A percentile compares a stretch with the other conserved stretches of the same genome.
phyloP scores from a whole-genome alignment of 2,797 vertebrate species.

The Enteromius treurensis region DNA sequence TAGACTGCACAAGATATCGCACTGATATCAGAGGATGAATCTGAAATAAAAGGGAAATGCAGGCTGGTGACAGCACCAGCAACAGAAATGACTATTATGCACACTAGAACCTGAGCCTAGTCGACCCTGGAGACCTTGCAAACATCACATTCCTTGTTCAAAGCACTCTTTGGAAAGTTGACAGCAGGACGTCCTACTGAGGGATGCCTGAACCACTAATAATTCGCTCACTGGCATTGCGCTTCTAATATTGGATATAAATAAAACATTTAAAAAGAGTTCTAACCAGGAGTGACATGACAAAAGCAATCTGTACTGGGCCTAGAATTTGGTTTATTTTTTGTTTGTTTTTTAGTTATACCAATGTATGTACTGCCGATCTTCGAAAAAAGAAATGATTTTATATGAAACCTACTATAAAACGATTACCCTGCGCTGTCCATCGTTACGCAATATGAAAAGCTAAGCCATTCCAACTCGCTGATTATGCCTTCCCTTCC shows the following conservation, averaged over 20 bases:
- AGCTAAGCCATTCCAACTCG: background rate
- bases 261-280: background rate
- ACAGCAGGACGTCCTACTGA: constrained; percentile 27
- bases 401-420: background rate
- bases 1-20: constrained; percentile 1
- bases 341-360: background rate
- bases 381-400: background rate
- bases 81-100: background rate
- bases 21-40: constrained; percentile 34
- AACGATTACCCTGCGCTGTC: background rate
- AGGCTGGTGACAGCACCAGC: constrained; percentile 37
- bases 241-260: constrained; percentile 2
- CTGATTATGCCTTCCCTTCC: background rate
- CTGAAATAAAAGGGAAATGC: constrained; percentile 21
- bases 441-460: background rate
- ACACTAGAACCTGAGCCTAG: background rate
- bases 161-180: constrained; percentile 25
- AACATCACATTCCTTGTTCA: constrained; percentile 15
- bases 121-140: background rate
- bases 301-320: background rate
- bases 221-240: background rate
- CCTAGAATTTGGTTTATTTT: background rate
- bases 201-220: background rate
- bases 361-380: background rate
- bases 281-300: background rate